phyloP scores from a whole-genome alignment of 2,797 vertebrate genomes.

The Sebastiscus albofasciatus region DNA sequence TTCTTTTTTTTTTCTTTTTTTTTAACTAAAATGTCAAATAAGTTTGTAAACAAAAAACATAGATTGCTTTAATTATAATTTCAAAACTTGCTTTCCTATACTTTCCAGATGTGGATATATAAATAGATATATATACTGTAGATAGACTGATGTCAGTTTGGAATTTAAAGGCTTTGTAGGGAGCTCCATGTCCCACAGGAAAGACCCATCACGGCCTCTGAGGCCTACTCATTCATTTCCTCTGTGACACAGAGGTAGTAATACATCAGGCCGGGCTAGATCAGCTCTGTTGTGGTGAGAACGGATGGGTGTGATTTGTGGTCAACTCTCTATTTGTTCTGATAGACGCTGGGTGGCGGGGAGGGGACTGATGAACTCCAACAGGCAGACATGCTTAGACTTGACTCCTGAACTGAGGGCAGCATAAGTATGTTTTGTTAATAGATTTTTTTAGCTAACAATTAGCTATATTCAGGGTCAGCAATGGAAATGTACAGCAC shows the following conservation, averaged over 20 bases:
- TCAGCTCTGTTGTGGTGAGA: constrained; percentile 54
- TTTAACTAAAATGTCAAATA: not conserved
- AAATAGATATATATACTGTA: not conserved
- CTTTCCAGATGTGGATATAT: not conserved
- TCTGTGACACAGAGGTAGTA: constrained; percentile 41
- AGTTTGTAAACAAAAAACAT: not conserved
- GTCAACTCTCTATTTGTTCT: constrained; percentile 57
- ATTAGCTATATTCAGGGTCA: not conserved
- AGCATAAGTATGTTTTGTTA: not conserved
- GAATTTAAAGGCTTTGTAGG: not conserved
- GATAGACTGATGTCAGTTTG: not conserved
- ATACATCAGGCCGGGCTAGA: constrained; percentile 59
- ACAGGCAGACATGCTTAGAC: constrained; percentile 26
- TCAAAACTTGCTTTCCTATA: not conserved
- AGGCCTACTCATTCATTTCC: constrained; percentile 49
- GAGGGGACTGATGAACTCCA: constrained; percentile 33
- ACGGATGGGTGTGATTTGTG: constrained; percentile 63
- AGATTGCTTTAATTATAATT: not conserved
- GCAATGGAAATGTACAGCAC: not conserved
- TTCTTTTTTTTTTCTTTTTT: not conserved
- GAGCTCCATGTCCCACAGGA: not conserved
- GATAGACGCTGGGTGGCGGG: not conserved
- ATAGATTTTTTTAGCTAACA: not conserved
- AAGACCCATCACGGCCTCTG: not conserved
- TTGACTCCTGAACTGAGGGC: not conserved